Conservation (phyloP, 2,113 vertebrate species). For the Mugil cephalus region DNA sequence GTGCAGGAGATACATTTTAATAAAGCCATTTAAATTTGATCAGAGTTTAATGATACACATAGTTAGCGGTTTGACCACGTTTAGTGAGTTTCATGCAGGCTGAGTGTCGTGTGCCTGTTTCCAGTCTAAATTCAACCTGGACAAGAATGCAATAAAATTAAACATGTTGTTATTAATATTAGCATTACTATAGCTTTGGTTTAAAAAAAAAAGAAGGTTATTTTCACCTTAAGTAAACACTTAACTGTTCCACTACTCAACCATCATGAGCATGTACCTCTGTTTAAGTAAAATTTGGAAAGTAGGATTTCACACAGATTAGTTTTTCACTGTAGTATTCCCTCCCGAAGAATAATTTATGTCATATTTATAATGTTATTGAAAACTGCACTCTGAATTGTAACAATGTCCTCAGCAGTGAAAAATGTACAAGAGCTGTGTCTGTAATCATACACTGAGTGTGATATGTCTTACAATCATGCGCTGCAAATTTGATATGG, state of each 20-base stretch:
- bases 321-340: no score
- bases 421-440: conserved; percentile 46
- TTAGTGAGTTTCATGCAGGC: neutral
- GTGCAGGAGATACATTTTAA: no score
- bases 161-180: neutral
- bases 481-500: conserved; percentile 57
- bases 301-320: no score
- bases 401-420: conserved; percentile 33
- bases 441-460: conserved; percentile 63
- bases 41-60: no score
- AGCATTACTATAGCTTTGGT: neutral
- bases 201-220: no score
- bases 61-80: no score
- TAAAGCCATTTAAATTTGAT: no score
- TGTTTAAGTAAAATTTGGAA: neutral
- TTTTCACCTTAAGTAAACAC: no score
- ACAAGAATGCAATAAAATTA: neutral
- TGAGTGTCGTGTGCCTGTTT: no score
- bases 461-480: conserved; percentile 49
- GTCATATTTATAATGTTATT: conserved; percentile 34
- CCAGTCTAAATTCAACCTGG: neutral
- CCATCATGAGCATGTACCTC: neutral
- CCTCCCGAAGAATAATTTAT: conserved; percentile 8
- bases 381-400: conserved; percentile 19
- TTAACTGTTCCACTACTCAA: no score